phyloP scores from a whole-genome alignment of 2,113 vertebrate species.

The Pluvianellus socialis region DNA sequence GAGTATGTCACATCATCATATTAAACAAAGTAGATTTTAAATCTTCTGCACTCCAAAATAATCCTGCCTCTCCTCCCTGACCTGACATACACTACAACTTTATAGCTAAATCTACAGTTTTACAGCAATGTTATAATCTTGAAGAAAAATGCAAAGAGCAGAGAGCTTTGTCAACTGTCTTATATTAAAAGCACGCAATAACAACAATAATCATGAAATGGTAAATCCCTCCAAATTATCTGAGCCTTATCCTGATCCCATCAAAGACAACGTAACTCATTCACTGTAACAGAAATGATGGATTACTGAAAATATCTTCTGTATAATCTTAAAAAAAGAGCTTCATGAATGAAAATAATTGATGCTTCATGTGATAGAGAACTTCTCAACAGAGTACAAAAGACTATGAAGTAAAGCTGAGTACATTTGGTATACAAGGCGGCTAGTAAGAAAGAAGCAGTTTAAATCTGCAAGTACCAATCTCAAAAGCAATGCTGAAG shows the following conservation, averaged over 20 bases:
- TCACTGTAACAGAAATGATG: not conserved
- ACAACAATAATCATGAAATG: not conserved
- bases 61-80: not conserved
- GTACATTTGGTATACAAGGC: not conserved
- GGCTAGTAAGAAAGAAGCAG: not conserved
- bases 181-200: not conserved
- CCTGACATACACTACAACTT: not conserved
- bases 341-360: not conserved
- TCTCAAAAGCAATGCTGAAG: not conserved
- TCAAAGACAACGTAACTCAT: not conserved
- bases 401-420: not conserved
- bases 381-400: not conserved
- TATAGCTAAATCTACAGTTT: not conserved
- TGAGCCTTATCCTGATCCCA: not conserved
- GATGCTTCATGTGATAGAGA: not conserved
- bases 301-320: not conserved
- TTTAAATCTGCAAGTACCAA: not conserved
- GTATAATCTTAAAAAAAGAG: not conserved
- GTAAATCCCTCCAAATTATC: not conserved
- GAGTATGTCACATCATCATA: not conserved
- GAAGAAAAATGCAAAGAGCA: not conserved
- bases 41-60: not conserved
- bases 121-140: not conserved
- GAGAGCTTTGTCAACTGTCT: not conserved
- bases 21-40: not conserved